Base-by-base conservation (phyloP, 2,888 invertebrate genomes). In the Agrochola lychnidis region DNA sequence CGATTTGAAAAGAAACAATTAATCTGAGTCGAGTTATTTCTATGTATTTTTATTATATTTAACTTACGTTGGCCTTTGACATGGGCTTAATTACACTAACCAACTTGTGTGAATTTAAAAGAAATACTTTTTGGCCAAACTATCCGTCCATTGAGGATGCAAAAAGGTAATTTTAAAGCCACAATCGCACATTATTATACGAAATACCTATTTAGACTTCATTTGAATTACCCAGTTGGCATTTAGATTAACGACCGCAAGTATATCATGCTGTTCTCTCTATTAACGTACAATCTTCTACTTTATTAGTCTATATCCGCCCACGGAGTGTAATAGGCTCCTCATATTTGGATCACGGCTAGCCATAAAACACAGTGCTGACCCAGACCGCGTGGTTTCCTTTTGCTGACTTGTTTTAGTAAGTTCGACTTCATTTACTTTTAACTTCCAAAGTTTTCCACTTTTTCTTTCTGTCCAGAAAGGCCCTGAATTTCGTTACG, bases 261-360 rank as follows among this genome's bases (percentile, higher is more conserved):
- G 81, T 81, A 69, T 66, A 70, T 79, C 72, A 75, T 53, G 61
- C 64, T 77, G 81, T 84, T 62, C 48, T 73, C 81, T 82, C 70
- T 64, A 73, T 71, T 75, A 79, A 71, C 73, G 72, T 84, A 62
- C 79, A 71, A 78, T 76, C 64, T 83, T 84, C 82, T 70, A 72
- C 79, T 85, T 82, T 85, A 84, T 82, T 84, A 79, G 79, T 69
- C 75, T 59, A 85, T 82, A 79, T 76, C 85, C 82, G 79, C 82
- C 85, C 79, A 84, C 85, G 0, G 19, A 45, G n/a, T 77, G 73
- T 74, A 78, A 78, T 79, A 76, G 71, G 56, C 56, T 84, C 42
- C 56, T 85, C 79, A 73, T 82, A 84, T 85, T 85, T 76, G 73
- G 85, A 85, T 59, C 76, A 85, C 66, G 72, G 76, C 25, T 63